A percentile compares a stretch with the other conserved stretches of the same genome.
phyloP scores from a whole-genome alignment of 2,888 invertebrate species.

The Villa cingulata region DNA sequence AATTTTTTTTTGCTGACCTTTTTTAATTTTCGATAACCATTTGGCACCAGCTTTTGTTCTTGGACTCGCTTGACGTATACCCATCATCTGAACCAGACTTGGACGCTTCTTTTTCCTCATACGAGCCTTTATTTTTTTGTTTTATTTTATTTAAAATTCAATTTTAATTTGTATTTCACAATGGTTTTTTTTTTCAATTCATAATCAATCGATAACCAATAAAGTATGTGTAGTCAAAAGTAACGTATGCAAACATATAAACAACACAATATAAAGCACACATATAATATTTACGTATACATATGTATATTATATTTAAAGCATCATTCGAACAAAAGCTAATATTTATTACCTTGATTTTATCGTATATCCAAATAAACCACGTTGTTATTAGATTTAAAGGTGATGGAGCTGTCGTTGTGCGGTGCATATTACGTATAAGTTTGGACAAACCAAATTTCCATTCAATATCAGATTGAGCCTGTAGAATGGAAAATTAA shows the following conservation, averaged over 20 bases:
- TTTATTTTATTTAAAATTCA: too few species aligned
- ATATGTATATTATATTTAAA: slow-evolving; percentile 19
- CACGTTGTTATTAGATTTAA: slow-evolving; percentile 92
- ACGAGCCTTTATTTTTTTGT: slow-evolving; percentile 38
- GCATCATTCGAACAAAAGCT: neutral
- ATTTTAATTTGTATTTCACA: neutral
- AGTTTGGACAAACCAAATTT: slow-evolving; percentile 97
- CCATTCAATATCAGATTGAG: slow-evolving; percentile 99
- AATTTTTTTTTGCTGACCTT: slow-evolving; percentile 54
- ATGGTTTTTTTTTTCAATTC: too few species aligned
- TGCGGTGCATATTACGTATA: slow-evolving; percentile 96
- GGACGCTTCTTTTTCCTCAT: slow-evolving; percentile 61
- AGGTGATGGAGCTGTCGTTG: slow-evolving; percentile 94
- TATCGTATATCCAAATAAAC: slow-evolving; percentile 70
- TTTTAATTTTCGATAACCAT: slow-evolving; percentile 78
- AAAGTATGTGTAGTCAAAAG: too few species aligned
- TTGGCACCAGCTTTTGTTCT: slow-evolving; percentile 77
- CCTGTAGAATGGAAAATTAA: slow-evolving; percentile 41
- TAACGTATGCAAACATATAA: too few species aligned
- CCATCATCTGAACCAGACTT: slow-evolving; percentile 72
- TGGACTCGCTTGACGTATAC: slow-evolving; percentile 62
- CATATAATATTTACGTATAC: slow-evolving; percentile 9
- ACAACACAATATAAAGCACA: too few species aligned
- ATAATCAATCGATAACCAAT: too few species aligned
- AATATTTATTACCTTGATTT: slow-evolving; percentile 50